Evolutionary conservation across 2,888 invertebrate genomes (phyloP).

Genomic region (Branchellion lobata): DNA sequence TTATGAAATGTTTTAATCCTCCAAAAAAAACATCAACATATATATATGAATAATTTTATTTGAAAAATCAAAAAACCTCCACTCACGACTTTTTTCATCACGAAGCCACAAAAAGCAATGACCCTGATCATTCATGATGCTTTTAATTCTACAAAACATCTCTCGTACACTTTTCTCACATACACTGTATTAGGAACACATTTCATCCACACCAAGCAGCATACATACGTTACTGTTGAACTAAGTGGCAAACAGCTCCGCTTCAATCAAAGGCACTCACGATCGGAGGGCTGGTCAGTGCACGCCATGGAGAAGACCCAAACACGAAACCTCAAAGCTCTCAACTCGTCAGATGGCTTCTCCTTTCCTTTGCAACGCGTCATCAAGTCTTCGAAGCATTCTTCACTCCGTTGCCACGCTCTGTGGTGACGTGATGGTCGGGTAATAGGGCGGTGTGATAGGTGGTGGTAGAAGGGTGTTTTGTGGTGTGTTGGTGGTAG

Average conservation of each 20-base stretch:
- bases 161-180: too few relatives aligned
- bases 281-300: not conserved
- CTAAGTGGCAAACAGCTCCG: too few relatives aligned
- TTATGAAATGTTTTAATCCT: too few relatives aligned
- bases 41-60: too few relatives aligned
- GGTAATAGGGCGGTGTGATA: not conserved
- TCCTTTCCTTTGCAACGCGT: not conserved
- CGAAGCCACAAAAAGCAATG: too few relatives aligned
- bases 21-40: too few relatives aligned
- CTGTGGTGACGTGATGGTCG: not conserved
- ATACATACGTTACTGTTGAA: too few relatives aligned
- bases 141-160: too few relatives aligned
- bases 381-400: constrained; percentile 5
- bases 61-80: too few relatives aligned
- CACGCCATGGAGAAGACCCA: constrained; percentile 34
- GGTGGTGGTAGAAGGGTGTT: not conserved
- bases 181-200: not conserved
- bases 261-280: not conserved
- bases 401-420: constrained; percentile 10
- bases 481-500: not conserved
- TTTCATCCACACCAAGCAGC: not conserved
- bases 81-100: too few relatives aligned
- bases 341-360: not conserved
- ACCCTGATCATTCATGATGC: too few relatives aligned
- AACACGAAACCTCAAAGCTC: not conserved